Evolutionary conservation across 2,797 vertebrate species (phyloP).

Genomic region (Echiichthys vipera): DNA sequence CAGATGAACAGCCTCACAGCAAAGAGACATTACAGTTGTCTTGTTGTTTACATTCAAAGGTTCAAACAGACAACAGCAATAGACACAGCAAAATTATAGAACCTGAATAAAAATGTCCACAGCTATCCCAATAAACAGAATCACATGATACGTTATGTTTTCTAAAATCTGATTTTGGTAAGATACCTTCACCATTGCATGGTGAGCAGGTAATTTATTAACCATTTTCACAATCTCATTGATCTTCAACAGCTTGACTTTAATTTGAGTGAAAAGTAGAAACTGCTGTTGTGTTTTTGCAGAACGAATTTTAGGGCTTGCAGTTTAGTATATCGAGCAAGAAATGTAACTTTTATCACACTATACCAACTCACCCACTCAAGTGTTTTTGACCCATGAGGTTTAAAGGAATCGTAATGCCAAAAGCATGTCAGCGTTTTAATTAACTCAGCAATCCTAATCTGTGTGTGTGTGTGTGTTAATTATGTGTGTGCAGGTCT

Average conservation of each 20-base stretch:
- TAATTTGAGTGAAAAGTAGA: constrained; percentile 2
- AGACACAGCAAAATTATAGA: constrained; percentile 2
- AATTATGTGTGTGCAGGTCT: constrained; percentile 51
- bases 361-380: constrained; percentile 10
- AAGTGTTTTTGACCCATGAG: constrained; percentile 17
- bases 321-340: neutral
- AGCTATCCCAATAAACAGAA: constrained; percentile 8
- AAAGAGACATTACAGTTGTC: neutral
- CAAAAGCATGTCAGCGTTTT: constrained; percentile 53
- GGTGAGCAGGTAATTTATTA: too few relatives aligned
- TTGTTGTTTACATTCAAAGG: constrained; percentile 7
- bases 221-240: neutral
- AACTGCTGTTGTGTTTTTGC: neutral
- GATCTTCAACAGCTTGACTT: neutral
- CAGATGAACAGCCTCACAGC: neutral
- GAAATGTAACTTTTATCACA: neutral
- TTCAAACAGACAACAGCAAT: too few relatives aligned
- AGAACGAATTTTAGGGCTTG: neutral
- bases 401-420: constrained; percentile 33
- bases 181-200: too few relatives aligned
- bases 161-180: neutral
- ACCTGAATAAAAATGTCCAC: neutral
- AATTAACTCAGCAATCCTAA: constrained; percentile 76
- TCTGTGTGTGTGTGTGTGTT: constrained; percentile 63
- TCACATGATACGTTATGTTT: neutral